These are phyloP conservation scores for Echeneis naucrates DNA, from an alignment of 2,797 vertebrate species.

Conservation along the genomic window DNA sequence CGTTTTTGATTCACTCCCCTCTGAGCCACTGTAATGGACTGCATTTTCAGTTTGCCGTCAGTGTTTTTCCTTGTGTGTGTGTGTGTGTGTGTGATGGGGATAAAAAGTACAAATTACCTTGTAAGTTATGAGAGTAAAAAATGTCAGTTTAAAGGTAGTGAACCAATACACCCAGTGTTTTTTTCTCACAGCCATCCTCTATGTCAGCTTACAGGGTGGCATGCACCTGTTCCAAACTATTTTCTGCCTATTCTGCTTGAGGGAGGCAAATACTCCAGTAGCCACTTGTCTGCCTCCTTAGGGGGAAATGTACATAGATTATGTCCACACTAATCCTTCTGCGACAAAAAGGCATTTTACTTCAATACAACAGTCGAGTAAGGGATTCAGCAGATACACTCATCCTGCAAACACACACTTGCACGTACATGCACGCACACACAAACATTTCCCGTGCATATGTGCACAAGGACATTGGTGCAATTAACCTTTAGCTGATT, in stretches of 20 bases:
- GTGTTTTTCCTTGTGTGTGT: background rate
- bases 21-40: background rate
- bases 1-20: background rate
- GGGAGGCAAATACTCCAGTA: slow-evolving; percentile 72
- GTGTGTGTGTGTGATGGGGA: background rate
- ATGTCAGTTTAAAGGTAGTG: slow-evolving; percentile 3
- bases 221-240: slow-evolving; percentile 78
- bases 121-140: background rate
- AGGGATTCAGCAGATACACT: slow-evolving; percentile 75
- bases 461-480: slow-evolving; percentile 78
- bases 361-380: slow-evolving; percentile 66
- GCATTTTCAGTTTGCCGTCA: background rate
- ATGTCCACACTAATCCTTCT: slow-evolving; percentile 77
- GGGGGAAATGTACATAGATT: slow-evolving; percentile 82
- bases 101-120: background rate
- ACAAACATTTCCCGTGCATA: slow-evolving; percentile 62
- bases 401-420: slow-evolving; percentile 50
- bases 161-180: background rate
- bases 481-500: slow-evolving; percentile 84
- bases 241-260: slow-evolving; percentile 53
- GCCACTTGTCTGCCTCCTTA: slow-evolving; percentile 78
- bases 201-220: slow-evolving; percentile 51
- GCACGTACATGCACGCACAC: slow-evolving; percentile 41
- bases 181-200: slow-evolving; percentile 32
- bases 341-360: slow-evolving; percentile 79